Evolutionary conservation across 1,140 invertebrate genomes (phyloP), one percentile per base, ranked within the genome.

Genomic region (Danaus melanippus): DNA sequence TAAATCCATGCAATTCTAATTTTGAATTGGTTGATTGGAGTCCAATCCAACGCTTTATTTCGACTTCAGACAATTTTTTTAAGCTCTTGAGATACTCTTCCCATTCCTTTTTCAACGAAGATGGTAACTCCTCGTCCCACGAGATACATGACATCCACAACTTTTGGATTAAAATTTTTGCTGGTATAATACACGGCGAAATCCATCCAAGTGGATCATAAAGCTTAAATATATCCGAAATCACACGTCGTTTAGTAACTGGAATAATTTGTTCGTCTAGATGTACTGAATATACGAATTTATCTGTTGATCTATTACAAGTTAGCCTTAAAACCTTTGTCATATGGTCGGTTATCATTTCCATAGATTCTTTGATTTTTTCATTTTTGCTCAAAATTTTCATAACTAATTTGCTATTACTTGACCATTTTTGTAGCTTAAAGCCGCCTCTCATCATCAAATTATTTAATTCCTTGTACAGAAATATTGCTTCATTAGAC

Each of bases 161-260:
- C 54, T 74, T 69, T 63, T 86, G 80, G 17, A 85, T 71, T 7
- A 86, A 66, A 10, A 85, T 67, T 61, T 87, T n/a, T n/a, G n/a
- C n/a, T n/a, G n/a, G n/a, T n/a, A n/a, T n/a, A n/a, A n/a, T n/a
- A 86, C 8, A 69, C 67, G 8, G 8, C 71, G n/a, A 58, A 9
- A 82, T 42, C 55, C 77, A 71, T 12, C 82, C 81, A 21, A 86
- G 53, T 0, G 71, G 71, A 17, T 71, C 68, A 54, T 51, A 74
- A 1, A 71, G 21, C 12, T 50, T 32, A 4, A 61, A 49, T 8
- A 74, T 43, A n/a, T 66, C 62, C 12, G 71, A 64, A 10, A 74
- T 11, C 4, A 74, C 47, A 12, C 52, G 45, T 17, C 69, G 46
- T 54, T 74, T 74, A n/a, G 69, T 69, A 49, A 63, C 21, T 11